A percentile compares a stretch with the other conserved stretches of the same genome.
phyloP scores from a whole-genome alignment of 2,888 invertebrate species.

The Melanophora roralis region DNA sequence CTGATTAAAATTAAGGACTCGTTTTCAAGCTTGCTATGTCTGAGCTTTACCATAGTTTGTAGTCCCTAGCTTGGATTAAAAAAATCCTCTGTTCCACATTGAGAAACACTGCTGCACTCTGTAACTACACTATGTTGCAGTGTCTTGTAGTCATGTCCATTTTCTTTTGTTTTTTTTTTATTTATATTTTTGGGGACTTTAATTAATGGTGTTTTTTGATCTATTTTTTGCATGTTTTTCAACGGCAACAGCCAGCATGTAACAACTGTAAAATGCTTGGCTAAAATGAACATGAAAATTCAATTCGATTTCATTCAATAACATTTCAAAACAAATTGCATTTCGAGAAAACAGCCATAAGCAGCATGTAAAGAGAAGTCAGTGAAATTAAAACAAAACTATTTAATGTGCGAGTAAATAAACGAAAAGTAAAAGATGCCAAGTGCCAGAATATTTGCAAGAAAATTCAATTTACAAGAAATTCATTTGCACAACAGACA shows the following conservation, averaged over 20 bases:
- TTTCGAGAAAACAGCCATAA: background rate
- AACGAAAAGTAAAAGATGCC: constrained; percentile 38
- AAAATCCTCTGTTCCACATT: too few relatives aligned
- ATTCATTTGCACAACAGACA: constrained; percentile 20
- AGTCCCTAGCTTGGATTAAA: too few relatives aligned
- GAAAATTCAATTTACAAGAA: constrained; percentile 45
- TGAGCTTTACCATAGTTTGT: too few relatives aligned
- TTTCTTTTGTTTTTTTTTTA: background rate
- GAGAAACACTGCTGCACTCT: background rate
- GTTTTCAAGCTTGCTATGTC: too few relatives aligned
- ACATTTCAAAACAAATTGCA: background rate
- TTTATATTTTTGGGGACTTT: constrained; percentile 38
- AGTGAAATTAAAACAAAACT: constrained; percentile 13
- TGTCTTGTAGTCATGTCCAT: constrained; percentile 29
- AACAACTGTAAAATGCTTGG: constrained; percentile 23
- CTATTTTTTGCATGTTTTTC: background rate
- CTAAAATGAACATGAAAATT: constrained; percentile 49
- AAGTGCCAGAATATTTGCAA: constrained; percentile 36
- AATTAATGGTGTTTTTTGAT: constrained; percentile 49
- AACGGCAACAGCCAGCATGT: background rate
- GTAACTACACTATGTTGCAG: background rate
- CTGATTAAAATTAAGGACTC: too few relatives aligned
- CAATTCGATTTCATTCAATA: constrained; percentile 50
- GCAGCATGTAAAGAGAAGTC: background rate
- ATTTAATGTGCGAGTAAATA: constrained; percentile 2